Conservation (phyloP, 2,113 vertebrate genomes). For the Cyanoderma ruficeps region DNA sequence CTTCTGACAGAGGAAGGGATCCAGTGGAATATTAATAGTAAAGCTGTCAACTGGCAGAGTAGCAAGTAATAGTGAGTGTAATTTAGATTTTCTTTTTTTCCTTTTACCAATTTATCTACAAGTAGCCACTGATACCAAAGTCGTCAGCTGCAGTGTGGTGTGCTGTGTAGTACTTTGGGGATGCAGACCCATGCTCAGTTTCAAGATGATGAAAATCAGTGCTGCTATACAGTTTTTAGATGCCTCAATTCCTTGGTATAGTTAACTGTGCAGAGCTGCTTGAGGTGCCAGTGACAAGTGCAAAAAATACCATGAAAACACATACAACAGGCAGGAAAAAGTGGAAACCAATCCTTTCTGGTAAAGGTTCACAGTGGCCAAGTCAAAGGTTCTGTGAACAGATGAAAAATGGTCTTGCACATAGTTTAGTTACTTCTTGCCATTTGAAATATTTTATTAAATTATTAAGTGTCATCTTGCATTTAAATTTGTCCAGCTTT, state of each 20-base stretch:
- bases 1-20: neutral
- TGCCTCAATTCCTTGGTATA: neutral
- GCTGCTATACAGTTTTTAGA: neutral
- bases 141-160: neutral
- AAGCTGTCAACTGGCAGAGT: neutral
- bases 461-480: conserved; percentile 59
- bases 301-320: neutral
- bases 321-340: neutral
- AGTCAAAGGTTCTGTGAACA: neutral
- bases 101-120: neutral
- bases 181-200: neutral
- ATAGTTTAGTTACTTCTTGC: conserved; percentile 4
- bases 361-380: neutral
- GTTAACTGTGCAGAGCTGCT: neutral
- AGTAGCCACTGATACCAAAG: neutral
- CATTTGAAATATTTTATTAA: conserved; percentile 33
- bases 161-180: neutral
- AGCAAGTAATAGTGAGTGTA: neutral
- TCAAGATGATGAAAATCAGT: neutral
- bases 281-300: neutral
- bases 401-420: neutral
- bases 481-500: conserved; percentile 51
- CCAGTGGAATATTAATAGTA: neutral
- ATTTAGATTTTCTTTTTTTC: neutral
- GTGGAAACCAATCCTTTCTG: neutral